Evolutionary conservation across 2,888 invertebrate genomes (phyloP), one percentile per base, ranked within the genome.

Genomic region (Heliconius sara): DNA sequence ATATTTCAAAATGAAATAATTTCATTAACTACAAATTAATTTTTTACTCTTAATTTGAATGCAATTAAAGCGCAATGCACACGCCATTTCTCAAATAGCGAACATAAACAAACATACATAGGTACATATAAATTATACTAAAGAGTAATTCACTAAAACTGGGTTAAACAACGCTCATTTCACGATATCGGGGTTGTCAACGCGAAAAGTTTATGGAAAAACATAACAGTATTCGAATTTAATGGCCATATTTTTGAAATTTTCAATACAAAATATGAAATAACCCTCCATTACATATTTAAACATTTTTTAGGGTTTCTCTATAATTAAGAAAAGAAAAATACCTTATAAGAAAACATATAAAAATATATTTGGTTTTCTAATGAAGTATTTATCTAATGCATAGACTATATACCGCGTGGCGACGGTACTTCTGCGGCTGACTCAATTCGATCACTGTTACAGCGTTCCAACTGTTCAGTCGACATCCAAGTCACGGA

Each of bases 381-480:
- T 19, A 52, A 52, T 52, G 6, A 52, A 52, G 6, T 52, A 52
- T 52, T 52, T 52, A 6, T 52, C 79, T 81, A 83, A 82, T 82
- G 82, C 78, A 81, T 77, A 80, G 83, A 81, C 73, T 79, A 81
- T 79, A 81, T 82, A 79, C 78, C 80, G 81, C 83, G 80, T 82
- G 79, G 81, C 83, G 81, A 80, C 82, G 80, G 84, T 83, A 88
- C 88, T 89, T 27, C 86, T 87, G 88, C 83, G 85, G 88, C 89
- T 88, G 92, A 92, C 91, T 93, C 92, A 93, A 94, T 95, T 93
- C 91, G 93, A 93, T 93, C 92, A 92, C 91, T 93, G 91, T 93
- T 93, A 93, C 94, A 92, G 92, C 91, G 90, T 94, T 93, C 87
- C 86, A 86, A 86, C 87, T 87, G 87, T 86, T 77, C 84, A 81